Evolutionary conservation across 2,888 invertebrate species (phyloP), one percentile per base, ranked within the genome.

Genomic region (Chloroclysta siterata): DNA sequence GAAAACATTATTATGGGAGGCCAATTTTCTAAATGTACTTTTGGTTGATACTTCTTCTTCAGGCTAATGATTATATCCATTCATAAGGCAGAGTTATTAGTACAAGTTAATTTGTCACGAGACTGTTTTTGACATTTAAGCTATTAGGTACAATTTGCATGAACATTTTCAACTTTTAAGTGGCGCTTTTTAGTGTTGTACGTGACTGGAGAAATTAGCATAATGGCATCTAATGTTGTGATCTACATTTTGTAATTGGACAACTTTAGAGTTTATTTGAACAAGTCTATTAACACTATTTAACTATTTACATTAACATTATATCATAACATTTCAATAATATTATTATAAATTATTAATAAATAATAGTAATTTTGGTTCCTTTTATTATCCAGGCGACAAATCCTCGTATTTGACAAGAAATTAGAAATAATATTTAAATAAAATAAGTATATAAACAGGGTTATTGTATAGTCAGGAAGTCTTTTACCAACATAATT

Each of bases 201-300:
- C 67, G 65, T 70, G 70, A 67, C 68, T 61, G 39, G 39, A 51
- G 46, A 54, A 60, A 72, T 72, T 69, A 64, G 50, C 67, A 64
- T 69, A 62, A 63, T 60, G 57, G 55, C 60, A 48, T 63, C 51
- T 66, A 39, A 51, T 46, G 53, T 60, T 57, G 22, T 2, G 41
- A 58, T 58, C 51, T 57, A 33, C 44, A 60, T 52, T 55, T 41
- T 33, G 48, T 59, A 36, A 28, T 44, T 50, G 41, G 13, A 1
- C 8, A 7, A 29, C n/a, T 48, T 29, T n/a, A 2, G 33, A 33
- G 33, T 5, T 50, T 33, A 29, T 48, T 48, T 39, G 10, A 39
- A 39, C 11, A 33, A 22, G 22, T 22, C 22, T 22, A 22, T 22
- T n/a, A n/a, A n/a, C n/a, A n/a, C n/a, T n/a, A n/a, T n/a, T n/a